Evolutionary conservation across 2,113 vertebrate genomes (phyloP), one percentile per base, ranked within the genome.

Genomic region (Coracopsis vasa): DNA sequence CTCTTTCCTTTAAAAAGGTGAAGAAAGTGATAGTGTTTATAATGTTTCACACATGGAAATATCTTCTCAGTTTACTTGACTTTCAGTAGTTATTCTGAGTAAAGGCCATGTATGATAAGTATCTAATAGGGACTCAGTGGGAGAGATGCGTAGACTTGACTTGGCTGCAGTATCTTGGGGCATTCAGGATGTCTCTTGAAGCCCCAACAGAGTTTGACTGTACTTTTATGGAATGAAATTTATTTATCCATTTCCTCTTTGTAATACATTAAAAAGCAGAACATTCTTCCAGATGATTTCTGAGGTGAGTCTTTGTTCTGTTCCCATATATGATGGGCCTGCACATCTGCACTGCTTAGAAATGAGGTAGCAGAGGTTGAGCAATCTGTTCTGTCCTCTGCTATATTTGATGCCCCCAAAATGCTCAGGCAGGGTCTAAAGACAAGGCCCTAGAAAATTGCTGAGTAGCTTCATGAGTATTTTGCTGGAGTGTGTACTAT

Each of bases 1-100:
- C 13, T 48, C 88, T 91, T 94, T 41, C 33, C 41, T 93, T 90
- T 86, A 25, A 47, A 70, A 88, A 70, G 23, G 28, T 90, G 72
- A 85, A 84, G 64, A n/a, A 80, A 58, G 51, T 27, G 16, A 9
- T 37, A 65, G 25, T 39, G 16, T 65, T 77, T 58, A 21, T 80
- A 44, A 41, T 72, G 53, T 83, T 95, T 88, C 60, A 86, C 1
- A 1, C 0, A 0, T 62, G 50, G 27, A 62, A 48, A 7, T 79
- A 56, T 27, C 42, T 66, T 86, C 37, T 88, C 44, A 58, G 58
- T 72, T 72, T 75, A 50, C 82, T 85, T 88, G 60, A 31, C 50
- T 75, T 90, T 70, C 39, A 54, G 47, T 72, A 37, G 50, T 54
- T 91, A 35, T 41, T 90, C 48, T 66, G 50, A 62, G 21, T 90